Percentiles rank a stretch among this genome's conserved stretches.
Evolutionary conservation across 2,888 invertebrate genomes (phyloP).

Genomic region (Erebia epiphron): DNA sequence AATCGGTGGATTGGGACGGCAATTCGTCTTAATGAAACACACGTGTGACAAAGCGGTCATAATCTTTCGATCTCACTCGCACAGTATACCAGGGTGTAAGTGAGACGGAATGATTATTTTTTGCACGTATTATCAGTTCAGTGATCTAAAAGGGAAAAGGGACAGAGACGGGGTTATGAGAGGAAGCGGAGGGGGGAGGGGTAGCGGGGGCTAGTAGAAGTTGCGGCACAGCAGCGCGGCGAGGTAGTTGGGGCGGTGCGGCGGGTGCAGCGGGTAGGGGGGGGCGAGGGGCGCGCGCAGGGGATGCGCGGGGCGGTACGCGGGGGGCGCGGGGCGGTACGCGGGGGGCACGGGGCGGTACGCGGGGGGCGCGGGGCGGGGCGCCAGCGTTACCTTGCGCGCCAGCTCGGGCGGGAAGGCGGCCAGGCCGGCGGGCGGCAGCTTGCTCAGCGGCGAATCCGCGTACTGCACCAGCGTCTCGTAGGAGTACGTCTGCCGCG

Average conservation of each 20-base stretch:
- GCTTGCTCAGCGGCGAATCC: conserved; percentile 80
- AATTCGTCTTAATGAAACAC: background rate
- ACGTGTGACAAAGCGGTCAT: background rate
- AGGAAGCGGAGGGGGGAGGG: conserved; percentile 26
- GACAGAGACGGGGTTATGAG: no score
- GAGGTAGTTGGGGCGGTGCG: conserved; percentile 74
- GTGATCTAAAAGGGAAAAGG: no score
- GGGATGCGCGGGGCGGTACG: conserved; percentile 41
- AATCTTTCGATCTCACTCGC: background rate
- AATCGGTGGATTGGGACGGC: background rate
- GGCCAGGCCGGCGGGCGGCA: conserved; percentile 76
- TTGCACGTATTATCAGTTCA: no score
- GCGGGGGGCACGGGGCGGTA: conserved; percentile 44
- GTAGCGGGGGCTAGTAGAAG: conserved; percentile 60
- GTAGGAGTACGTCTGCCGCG: conserved; percentile 77
- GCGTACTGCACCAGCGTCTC: conserved; percentile 82
- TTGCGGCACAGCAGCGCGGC: conserved; percentile 76
- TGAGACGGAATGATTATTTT: no score
- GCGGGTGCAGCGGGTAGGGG: conserved; percentile 52
- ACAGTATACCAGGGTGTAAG: no score
- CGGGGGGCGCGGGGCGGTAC: conserved; percentile 43
- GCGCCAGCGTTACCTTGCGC: conserved; percentile 76
- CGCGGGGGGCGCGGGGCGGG: conserved; percentile 48
- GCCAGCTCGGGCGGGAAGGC: conserved; percentile 78
- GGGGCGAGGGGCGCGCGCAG: conserved; percentile 48